Evolutionary conservation across 2,888 invertebrate species (phyloP).

Genomic region (Ochlodes sylvanus): DNA sequence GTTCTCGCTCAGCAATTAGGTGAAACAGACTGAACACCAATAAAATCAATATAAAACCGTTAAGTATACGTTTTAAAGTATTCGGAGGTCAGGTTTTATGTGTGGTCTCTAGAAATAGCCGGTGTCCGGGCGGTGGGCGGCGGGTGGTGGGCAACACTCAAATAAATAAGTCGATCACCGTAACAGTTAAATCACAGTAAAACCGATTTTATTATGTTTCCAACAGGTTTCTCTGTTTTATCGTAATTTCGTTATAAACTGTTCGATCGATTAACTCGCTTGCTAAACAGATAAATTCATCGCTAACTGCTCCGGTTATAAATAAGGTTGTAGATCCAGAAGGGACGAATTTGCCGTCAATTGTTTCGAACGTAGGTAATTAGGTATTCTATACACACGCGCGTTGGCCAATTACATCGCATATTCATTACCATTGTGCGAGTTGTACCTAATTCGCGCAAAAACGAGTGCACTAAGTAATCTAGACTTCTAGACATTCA

Average conservation of each 20-base stretch:
- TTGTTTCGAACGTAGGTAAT: no score
- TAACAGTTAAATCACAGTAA: slow-evolving; percentile 64
- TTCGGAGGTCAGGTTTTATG: slow-evolving; percentile 61
- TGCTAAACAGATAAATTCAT: slow-evolving; percentile 80
- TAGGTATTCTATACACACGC: no score
- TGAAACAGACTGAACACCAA: slow-evolving; percentile 47
- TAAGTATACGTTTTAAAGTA: slow-evolving; percentile 46
- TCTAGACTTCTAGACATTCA: no score
- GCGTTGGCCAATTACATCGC: no score
- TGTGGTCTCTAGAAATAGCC: slow-evolving; percentile 65
- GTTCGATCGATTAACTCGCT: slow-evolving; percentile 59
- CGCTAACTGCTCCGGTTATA: slow-evolving; percentile 54
- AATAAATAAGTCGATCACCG: slow-evolving; percentile 73
- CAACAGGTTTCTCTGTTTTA: slow-evolving; percentile 69
- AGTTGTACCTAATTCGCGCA: no score
- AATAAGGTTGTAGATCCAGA: slow-evolving; percentile 26
- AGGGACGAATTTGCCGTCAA: no score
- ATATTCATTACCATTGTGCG: no score
- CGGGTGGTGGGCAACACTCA: slow-evolving; percentile 67
- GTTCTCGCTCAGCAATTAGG: slow-evolving; percentile 41
- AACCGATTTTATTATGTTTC: slow-evolving; percentile 73
- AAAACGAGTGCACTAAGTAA: no score
- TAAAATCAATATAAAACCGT: slow-evolving; percentile 51
- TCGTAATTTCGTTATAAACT: slow-evolving; percentile 60
- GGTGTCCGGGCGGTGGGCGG: slow-evolving; percentile 54